phyloP scores from a whole-genome alignment of 2,888 invertebrate species.

The Gasteruption jaculator region DNA sequence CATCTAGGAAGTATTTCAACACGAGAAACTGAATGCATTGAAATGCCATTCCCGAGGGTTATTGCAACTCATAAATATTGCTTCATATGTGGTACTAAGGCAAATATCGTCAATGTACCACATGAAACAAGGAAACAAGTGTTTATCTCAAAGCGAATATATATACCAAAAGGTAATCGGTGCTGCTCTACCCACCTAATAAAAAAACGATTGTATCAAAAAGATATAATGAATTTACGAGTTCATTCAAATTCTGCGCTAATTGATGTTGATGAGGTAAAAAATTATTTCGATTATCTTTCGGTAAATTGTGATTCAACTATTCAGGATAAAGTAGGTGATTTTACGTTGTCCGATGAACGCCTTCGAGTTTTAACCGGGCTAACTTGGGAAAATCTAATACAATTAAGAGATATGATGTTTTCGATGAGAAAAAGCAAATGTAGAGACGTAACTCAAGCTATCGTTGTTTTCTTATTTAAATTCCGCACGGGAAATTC shows the following conservation, averaged over 20 bases:
- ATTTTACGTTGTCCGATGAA: slow-evolving; percentile 14
- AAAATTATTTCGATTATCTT: slow-evolving; percentile 11
- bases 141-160: slow-evolving; percentile 19
- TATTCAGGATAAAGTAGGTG: slow-evolving; percentile 14
- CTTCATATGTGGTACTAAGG: slow-evolving; percentile 18
- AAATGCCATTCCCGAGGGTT: slow-evolving; percentile 20
- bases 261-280: slow-evolving; percentile 24
- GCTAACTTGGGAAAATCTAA: slow-evolving; percentile 14
- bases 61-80: slow-evolving; percentile 24
- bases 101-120: slow-evolving; percentile 16
- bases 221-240: slow-evolving; percentile 15
- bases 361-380: slow-evolving; percentile 16
- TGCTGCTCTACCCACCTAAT: slow-evolving; percentile 25
- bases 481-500: slow-evolving; percentile 17
- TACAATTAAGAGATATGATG: slow-evolving; percentile 9
- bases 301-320: slow-evolving; percentile 16
- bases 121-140: slow-evolving; percentile 22
- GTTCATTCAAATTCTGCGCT: slow-evolving; percentile 22
- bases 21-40: slow-evolving; percentile 15
- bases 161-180: slow-evolving; percentile 26
- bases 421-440: slow-evolving; percentile 11
- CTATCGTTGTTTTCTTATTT: slow-evolving; percentile 19
- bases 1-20: too few species aligned
- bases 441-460: slow-evolving; percentile 15
- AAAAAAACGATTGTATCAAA: slow-evolving; percentile 23